Evolutionary conservation across 2,888 invertebrate genomes (phyloP).

Genomic region (Galeopsomyia nigrocyanea): DNA sequence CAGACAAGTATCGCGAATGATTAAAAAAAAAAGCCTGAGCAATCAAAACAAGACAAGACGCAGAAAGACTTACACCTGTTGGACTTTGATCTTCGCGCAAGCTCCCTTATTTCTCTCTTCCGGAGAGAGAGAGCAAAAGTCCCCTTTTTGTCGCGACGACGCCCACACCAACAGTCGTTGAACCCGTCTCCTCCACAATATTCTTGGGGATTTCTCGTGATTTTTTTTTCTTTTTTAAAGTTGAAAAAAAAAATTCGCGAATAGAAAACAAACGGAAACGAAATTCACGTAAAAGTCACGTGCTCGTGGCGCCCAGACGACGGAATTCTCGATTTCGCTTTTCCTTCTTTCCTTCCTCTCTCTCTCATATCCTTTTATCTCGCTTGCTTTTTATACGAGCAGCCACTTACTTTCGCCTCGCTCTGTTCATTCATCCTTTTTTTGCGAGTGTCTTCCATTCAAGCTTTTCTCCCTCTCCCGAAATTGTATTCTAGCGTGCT

Average conservation of each 20-base stretch:
- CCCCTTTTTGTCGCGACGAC: too few relatives aligned
- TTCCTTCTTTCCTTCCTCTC: conserved; percentile 12
- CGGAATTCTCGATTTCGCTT: conserved; percentile 27
- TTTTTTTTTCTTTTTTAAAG: too few relatives aligned
- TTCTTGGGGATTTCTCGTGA: too few relatives aligned
- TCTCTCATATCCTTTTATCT: conserved; percentile 26
- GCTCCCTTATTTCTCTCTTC: conserved; percentile 11
- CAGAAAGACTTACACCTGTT: conserved; percentile 67
- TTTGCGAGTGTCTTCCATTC: conserved; percentile 26
- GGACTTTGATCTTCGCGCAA: conserved; percentile 53
- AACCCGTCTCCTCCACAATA: too few relatives aligned
- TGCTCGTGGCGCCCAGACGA: too few relatives aligned
- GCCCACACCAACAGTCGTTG: too few relatives aligned
- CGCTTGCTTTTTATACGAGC: conserved; percentile 40
- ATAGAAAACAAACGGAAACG: too few relatives aligned
- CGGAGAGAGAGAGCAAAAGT: not conserved
- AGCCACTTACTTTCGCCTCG: conserved; percentile 31
- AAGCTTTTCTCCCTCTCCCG: conserved; percentile 5
- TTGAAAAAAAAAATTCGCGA: too few relatives aligned
- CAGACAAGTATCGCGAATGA: too few relatives aligned
- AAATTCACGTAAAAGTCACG: not conserved
- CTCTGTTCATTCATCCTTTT: conserved; percentile 41
- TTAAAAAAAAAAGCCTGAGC: too few relatives aligned
- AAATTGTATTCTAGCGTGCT: too few relatives aligned
- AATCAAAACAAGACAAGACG: too few relatives aligned